Conservation (phyloP, 2,113 vertebrate genomes). For the Microtus richardsoni region DNA sequence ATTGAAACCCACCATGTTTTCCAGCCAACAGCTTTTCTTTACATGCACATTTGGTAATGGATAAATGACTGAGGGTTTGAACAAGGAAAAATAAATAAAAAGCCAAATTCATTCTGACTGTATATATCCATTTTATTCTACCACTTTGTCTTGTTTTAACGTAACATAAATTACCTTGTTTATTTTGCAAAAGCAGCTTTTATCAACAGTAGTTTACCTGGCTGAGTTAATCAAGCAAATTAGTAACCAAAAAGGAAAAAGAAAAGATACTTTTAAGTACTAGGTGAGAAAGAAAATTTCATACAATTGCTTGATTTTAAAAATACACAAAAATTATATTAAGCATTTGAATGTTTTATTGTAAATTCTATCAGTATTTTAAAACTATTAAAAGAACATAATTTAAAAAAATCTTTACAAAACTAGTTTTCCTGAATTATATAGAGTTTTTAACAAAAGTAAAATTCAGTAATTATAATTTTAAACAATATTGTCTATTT, state of each 20-base stretch:
- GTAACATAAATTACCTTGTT: not conserved
- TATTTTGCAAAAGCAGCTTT: conserved; percentile 65
- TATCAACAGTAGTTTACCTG: conserved; percentile 32
- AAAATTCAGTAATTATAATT: not conserved
- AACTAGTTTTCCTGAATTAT: not conserved
- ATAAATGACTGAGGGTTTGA: not conserved
- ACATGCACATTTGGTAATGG: not conserved
- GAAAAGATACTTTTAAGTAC: not conserved
- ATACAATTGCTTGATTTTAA: not conserved
- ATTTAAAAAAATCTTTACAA: not conserved
- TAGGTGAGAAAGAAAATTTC: conserved; percentile 44
- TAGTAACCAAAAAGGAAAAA: conserved; percentile 24
- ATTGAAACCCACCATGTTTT: conserved; percentile 14
- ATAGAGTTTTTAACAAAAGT: not conserved
- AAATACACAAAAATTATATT: conserved; percentile 1
- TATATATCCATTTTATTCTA: conserved; percentile 48
- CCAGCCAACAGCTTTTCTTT: not conserved
- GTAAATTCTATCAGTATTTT: not conserved
- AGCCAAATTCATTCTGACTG: conserved; percentile 16
- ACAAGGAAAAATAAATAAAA: conserved; percentile 20
- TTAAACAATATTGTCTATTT: not conserved
- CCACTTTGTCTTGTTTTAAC: conserved; percentile 30
- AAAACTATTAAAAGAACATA: not conserved
- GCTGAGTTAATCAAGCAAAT: conserved; percentile 31
- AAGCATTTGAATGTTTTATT: not conserved